Conservation (phyloP, 2,113 vertebrate genomes). For the Channa maculata region DNA sequence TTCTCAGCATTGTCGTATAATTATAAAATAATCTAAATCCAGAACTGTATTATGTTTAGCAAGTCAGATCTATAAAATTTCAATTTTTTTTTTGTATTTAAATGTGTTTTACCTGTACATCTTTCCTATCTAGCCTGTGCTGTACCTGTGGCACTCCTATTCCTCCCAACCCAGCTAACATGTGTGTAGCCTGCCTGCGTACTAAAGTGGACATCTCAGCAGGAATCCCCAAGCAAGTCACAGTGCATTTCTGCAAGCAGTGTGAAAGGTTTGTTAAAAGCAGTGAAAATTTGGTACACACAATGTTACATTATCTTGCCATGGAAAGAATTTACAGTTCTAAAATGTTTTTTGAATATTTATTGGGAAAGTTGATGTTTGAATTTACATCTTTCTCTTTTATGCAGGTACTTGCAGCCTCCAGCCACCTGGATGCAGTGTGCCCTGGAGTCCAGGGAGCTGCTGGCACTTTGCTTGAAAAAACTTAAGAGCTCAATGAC, state of each 20-base stretch:
- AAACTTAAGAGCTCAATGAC: conserved; percentile 90
- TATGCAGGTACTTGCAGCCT: conserved; percentile 92
- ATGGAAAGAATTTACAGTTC: neutral
- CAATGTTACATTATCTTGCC: neutral
- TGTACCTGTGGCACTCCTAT: conserved; percentile 94
- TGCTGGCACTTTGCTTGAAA: conserved; percentile 95
- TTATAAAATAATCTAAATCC: neutral
- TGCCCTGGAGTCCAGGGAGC: conserved; percentile 94
- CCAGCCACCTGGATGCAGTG: conserved; percentile 93
- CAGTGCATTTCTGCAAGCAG: conserved; percentile 95
- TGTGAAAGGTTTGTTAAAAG: conserved; percentile 90
- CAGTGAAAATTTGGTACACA: neutral
- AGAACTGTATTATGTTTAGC: too few species aligned
- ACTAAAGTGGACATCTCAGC: conserved; percentile 97
- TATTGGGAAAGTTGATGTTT: conserved; percentile 6
- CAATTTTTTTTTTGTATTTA: neutral
- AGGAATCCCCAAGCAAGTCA: conserved; percentile 97
- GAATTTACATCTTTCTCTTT: neutral
- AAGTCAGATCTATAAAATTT: too few species aligned
- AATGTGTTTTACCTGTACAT: neutral
- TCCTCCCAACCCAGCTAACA: conserved; percentile 95
- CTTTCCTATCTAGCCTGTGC: conserved; percentile 86
- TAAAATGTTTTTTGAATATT: neutral
- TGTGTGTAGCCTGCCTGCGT: conserved; percentile 95
- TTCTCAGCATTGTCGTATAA: too few species aligned